Conservation (phyloP, 2,888 invertebrate genomes). For the Ethmia dodecea region DNA sequence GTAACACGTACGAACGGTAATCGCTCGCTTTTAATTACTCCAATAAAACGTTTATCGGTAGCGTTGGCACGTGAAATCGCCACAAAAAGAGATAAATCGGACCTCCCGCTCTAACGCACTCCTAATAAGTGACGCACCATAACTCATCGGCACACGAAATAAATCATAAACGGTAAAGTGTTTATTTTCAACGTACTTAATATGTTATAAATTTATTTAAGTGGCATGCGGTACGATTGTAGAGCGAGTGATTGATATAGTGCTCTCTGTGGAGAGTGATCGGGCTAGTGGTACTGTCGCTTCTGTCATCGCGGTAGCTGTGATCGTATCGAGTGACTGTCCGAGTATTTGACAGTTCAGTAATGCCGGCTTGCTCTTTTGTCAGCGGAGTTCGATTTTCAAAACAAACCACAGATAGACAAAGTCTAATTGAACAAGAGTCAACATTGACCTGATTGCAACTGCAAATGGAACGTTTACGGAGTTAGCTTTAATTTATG, state of each 20-base stretch:
- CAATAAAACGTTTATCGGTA: slow-evolving; percentile 72
- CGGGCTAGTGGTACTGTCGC: slow-evolving; percentile 53
- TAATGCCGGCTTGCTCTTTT: no score
- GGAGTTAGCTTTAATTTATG: slow-evolving; percentile 26
- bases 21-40: slow-evolving; percentile 66
- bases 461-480: no score
- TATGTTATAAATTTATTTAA: slow-evolving; percentile 77
- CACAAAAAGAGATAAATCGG: slow-evolving; percentile 56
- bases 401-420: no score
- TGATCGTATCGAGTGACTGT: no score
- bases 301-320: slow-evolving; percentile 49
- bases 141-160: slow-evolving; percentile 70
- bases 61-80: slow-evolving; percentile 64
- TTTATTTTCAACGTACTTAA: slow-evolving; percentile 76
- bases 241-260: slow-evolving; percentile 70
- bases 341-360: no score
- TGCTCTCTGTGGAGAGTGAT: slow-evolving; percentile 53
- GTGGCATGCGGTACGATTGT: slow-evolving; percentile 71
- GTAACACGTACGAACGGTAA: slow-evolving; percentile 56
- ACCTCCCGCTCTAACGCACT: slow-evolving; percentile 50
- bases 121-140: slow-evolving; percentile 62
- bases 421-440: no score
- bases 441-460: no score
- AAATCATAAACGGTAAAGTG: slow-evolving; percentile 75
- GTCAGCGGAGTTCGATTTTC: no score